Conservation (phyloP, 2,888 invertebrate genomes). For the Biston betularia region DNA sequence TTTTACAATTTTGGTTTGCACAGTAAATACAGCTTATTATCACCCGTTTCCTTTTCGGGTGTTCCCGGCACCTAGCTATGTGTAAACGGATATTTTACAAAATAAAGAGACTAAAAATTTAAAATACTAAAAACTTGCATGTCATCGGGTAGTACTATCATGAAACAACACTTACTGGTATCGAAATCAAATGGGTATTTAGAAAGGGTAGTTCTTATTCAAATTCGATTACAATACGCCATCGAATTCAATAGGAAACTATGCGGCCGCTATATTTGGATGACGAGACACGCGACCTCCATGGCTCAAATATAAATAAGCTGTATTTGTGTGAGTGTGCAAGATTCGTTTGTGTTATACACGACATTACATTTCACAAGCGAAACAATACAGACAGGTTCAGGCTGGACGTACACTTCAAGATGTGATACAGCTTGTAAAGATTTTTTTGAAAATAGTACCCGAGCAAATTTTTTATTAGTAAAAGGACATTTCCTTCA, state of each 20-base stretch:
- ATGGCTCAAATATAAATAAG: conserved; percentile 72
- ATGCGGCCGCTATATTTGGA: conserved; percentile 35
- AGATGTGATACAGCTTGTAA: conserved; percentile 21
- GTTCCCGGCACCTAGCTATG: too few species aligned
- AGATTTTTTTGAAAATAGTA: not conserved
- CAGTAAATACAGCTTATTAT: too few species aligned
- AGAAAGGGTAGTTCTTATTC: conserved; percentile 15
- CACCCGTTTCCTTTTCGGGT: too few species aligned
- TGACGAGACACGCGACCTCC: conserved; percentile 69
- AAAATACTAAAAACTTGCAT: conserved; percentile 4
- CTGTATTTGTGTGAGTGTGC: conserved; percentile 56
- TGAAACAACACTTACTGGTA: conserved; percentile 6
- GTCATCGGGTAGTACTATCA: conserved; percentile 5
- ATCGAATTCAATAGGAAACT: conserved; percentile 29
- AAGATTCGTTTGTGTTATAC: conserved; percentile 65
- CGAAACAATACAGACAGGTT: conserved; percentile 74
- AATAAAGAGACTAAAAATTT: not conserved
- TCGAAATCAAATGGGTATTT: conserved; percentile 9
- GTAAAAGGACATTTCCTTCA: too few species aligned
- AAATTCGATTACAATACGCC: conserved; percentile 26
- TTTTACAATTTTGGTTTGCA: too few species aligned
- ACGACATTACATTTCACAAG: conserved; percentile 73
- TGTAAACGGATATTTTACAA: too few species aligned
- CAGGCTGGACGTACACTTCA: conserved; percentile 50
- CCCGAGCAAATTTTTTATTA: too few species aligned